Conservation (phyloP, 2,113 vertebrate species). For the Ovibos moschatus region DNA sequence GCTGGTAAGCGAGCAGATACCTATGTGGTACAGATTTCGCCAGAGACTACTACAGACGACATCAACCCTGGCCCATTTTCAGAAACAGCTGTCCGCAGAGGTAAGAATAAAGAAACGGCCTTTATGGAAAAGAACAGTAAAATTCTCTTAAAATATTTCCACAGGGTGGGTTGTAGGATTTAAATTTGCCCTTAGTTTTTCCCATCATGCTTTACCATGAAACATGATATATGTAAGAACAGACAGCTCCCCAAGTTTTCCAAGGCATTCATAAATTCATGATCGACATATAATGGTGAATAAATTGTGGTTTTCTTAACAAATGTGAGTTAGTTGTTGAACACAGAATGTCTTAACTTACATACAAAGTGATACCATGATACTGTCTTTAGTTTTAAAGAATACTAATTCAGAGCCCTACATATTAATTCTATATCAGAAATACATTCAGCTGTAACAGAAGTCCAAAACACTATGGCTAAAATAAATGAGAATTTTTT, state of each 20-base stretch:
- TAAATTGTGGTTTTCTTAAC: neutral
- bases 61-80: neutral
- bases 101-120: conserved; percentile 36
- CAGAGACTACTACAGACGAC: neutral
- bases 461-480: neutral
- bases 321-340: neutral
- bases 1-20: accelerated
- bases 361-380: neutral
- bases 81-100: conserved; percentile 45
- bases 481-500: neutral
- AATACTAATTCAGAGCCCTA: neutral
- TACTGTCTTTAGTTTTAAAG: neutral
- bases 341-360: neutral
- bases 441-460: neutral
- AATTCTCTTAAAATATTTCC: conserved; percentile 1
- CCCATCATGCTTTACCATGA: neutral
- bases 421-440: neutral
- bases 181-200: neutral
- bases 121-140: neutral
- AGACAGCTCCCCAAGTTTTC: neutral
- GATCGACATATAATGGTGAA: neutral
- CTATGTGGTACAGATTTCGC: conserved; percentile 45
- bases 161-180: neutral
- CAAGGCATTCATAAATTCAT: neutral
- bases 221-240: neutral